Conservation (phyloP, 2,113 vertebrate species). For the Cheilinus undulatus region DNA sequence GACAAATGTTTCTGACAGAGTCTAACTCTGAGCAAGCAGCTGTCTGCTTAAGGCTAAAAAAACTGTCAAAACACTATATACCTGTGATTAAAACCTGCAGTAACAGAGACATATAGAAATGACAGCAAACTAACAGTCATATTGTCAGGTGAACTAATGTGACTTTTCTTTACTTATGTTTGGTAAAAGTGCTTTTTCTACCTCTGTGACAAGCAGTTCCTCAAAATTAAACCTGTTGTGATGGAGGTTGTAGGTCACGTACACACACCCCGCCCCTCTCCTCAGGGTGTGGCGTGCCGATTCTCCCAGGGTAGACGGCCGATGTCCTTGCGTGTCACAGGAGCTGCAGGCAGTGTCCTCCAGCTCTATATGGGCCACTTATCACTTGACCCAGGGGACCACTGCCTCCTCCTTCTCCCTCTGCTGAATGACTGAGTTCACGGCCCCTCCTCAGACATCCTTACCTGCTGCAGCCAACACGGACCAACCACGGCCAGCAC, state of each 20-base stretch:
- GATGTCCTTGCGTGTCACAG: slow-evolving; percentile 78
- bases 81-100: not conserved
- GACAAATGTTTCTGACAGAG: slow-evolving; percentile 54
- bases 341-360: slow-evolving; percentile 70
- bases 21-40: slow-evolving; percentile 38
- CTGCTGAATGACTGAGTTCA: slow-evolving; percentile 47
- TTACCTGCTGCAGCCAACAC: slow-evolving; percentile 42
- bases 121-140: too few relatives aligned
- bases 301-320: slow-evolving; percentile 67
- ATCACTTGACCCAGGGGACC: slow-evolving; percentile 80
- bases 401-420: slow-evolving; percentile 56
- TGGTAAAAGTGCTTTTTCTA: not conserved
- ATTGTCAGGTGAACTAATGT: too few relatives aligned
- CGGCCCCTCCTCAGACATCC: slow-evolving; percentile 43
- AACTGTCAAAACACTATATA: not conserved
- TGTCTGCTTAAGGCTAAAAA: not conserved
- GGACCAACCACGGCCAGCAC: slow-evolving; percentile 40
- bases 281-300: slow-evolving; percentile 45
- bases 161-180: too few relatives aligned
- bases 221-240: slow-evolving; percentile 35
- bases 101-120: too few relatives aligned
- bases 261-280: slow-evolving; percentile 25
- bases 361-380: slow-evolving; percentile 75
- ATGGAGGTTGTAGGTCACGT: slow-evolving; percentile 42
- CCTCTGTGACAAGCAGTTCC: not conserved